These are phyloP conservation scores for Lasioglossum morio DNA, from an alignment of 2,888 invertebrate genomes.

Conservation along the genomic window DNA sequence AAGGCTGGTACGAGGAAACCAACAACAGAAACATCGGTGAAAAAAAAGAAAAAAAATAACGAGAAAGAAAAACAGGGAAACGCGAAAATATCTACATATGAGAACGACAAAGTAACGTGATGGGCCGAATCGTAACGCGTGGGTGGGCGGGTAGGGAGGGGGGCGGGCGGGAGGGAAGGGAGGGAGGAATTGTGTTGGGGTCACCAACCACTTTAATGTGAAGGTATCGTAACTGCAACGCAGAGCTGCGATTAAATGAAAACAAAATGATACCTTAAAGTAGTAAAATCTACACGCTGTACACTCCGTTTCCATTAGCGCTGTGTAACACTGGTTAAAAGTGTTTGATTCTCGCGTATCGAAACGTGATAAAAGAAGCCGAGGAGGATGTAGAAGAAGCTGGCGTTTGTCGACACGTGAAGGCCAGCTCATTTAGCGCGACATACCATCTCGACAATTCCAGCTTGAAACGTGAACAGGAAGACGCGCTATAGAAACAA, in stretches of 20 bases:
- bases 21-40: conserved; percentile 2
- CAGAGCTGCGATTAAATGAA: conserved; percentile 46
- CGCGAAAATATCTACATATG: conserved; percentile 27
- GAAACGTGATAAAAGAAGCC: conserved; percentile 66
- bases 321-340: conserved; percentile 75
- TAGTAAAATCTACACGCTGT: conserved; percentile 69
- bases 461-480: conserved; percentile 30
- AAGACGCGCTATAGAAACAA: not conserved
- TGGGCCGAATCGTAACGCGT: conserved; percentile 77
- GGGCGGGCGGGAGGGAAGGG: conserved; percentile 74
- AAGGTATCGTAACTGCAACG: conserved; percentile 73
- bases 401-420: conserved; percentile 64
- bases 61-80: not conserved
- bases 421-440: conserved; percentile 66
- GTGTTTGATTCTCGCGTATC: conserved; percentile 78
- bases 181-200: conserved; percentile 71
- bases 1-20: conserved; percentile 57
- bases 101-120: conserved; percentile 70
- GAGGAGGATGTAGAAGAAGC: conserved; percentile 40
- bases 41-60: conserved; percentile 6
- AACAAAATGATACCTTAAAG: conserved; percentile 70
- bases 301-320: conserved; percentile 77
- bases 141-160: conserved; percentile 77
- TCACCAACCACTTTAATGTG: conserved; percentile 72
- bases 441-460: conserved; percentile 47